Conservation (phyloP, 1,140 invertebrate species). For the Philotrypesis tridentata region DNA sequence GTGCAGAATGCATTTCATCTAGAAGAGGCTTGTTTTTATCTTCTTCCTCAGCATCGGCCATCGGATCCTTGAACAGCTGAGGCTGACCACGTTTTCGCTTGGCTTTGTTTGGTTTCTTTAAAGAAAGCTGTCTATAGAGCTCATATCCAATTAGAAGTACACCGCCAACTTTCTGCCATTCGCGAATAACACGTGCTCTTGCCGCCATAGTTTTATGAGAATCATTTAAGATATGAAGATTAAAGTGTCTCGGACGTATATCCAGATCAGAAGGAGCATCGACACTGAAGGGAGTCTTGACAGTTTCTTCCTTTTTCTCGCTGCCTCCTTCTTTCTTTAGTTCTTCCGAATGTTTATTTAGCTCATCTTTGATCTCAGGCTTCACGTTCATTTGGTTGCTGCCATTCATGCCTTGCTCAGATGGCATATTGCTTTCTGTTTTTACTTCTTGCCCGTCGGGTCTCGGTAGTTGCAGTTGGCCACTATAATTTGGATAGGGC, state of each 20-base stretch:
- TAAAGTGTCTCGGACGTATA: conserved; percentile 84
- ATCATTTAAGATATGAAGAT: conserved; percentile 94
- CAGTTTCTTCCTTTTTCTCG: conserved; percentile 69
- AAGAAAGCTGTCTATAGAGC: conserved; percentile 91
- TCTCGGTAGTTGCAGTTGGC: conserved; percentile 32
- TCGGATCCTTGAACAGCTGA: conserved; percentile 66
- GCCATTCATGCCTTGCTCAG: conserved; percentile 48
- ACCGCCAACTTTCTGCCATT: conserved; percentile 92
- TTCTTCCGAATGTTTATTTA: conserved; percentile 67
- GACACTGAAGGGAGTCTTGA: conserved; percentile 66
- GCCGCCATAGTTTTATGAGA: conserved; percentile 93
- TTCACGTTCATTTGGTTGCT: conserved; percentile 51
- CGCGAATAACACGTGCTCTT: conserved; percentile 84
- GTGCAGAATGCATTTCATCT: conserved; percentile 89
- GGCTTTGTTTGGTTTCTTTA: conserved; percentile 78
- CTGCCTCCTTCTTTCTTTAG: conserved; percentile 75
- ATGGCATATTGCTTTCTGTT: conserved; percentile 40
- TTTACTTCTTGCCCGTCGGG: conserved; percentile 55
- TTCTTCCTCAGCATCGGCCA: conserved; percentile 77
- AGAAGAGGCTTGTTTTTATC: conserved; percentile 90
- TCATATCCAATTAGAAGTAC: conserved; percentile 98
- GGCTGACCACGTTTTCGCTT: conserved; percentile 70
- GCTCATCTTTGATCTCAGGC: conserved; percentile 56
- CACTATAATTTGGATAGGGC: conserved; percentile 54
- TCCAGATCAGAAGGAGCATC: conserved; percentile 66